phyloP scores from a whole-genome alignment of 2,888 invertebrate species.

The Lasioglossum villosulum region DNA sequence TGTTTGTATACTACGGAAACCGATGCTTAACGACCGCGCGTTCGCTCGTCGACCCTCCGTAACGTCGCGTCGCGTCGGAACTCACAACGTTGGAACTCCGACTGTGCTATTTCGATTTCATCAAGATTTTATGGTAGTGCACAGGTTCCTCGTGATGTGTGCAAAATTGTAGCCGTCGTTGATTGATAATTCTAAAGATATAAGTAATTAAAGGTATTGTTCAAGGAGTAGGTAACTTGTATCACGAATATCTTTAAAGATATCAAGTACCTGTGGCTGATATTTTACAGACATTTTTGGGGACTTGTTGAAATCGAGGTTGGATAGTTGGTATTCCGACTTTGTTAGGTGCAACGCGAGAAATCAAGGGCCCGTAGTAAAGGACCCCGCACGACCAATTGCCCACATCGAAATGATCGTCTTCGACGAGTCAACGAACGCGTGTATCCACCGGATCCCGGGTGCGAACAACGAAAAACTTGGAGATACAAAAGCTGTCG shows the following conservation, averaged over 20 bases:
- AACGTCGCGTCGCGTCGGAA: neutral
- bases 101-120: neutral
- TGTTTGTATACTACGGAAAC: slow-evolving; percentile 68
- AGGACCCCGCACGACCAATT: slow-evolving; percentile 63
- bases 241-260: neutral
- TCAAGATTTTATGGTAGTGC: neutral
- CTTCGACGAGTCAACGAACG: slow-evolving; percentile 73
- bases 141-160: neutral
- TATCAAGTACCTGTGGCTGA: neutral
- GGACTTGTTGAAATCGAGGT: neutral
- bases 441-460: slow-evolving; percentile 58
- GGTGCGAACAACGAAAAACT: slow-evolving; percentile 73
- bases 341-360: neutral
- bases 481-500: slow-evolving; percentile 2
- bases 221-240: neutral
- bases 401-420: slow-evolving; percentile 74
- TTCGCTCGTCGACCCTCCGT: slow-evolving; percentile 67
- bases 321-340: neutral
- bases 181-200: neutral
- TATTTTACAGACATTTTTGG: neutral
- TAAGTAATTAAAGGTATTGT: neutral
- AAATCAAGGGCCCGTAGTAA: neutral
- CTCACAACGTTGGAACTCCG: neutral
- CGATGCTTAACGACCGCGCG: slow-evolving; percentile 57
- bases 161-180: neutral